Evolutionary conservation across 2,888 invertebrate species (phyloP).

Genomic region (Metacarcinus magister): DNA sequence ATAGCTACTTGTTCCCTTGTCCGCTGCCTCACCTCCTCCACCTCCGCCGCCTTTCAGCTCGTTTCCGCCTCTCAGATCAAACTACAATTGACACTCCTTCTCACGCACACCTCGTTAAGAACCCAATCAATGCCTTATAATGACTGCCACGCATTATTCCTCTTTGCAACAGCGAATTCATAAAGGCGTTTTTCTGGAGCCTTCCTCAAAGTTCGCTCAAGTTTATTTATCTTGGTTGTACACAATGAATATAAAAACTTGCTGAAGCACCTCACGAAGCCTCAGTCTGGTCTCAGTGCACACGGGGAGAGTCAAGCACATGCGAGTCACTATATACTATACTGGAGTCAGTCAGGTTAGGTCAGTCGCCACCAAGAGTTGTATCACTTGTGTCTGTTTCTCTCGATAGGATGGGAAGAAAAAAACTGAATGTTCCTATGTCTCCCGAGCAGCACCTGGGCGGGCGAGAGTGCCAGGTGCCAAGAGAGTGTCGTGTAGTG

Average conservation of each 20-base stretch:
- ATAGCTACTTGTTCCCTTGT: background rate
- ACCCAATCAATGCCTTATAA: background rate
- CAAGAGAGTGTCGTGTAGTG: background rate
- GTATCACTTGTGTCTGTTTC: background rate
- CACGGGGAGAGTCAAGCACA: background rate
- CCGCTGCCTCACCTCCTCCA: background rate
- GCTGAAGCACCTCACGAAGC: background rate
- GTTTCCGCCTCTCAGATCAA: background rate
- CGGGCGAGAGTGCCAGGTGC: slow-evolving; percentile 31
- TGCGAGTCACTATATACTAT: background rate
- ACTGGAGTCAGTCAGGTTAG: background rate
- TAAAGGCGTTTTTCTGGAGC: background rate
- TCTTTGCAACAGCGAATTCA: background rate
- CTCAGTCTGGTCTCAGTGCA: background rate
- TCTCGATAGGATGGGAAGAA: background rate
- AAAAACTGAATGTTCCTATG: background rate
- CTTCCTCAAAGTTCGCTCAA: background rate
- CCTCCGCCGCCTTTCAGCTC: background rate
- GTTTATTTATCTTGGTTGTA: background rate
- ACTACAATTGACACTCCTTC: background rate
- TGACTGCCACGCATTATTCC: background rate
- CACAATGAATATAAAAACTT: background rate
- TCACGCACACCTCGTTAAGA: background rate
- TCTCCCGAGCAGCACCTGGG: background rate
- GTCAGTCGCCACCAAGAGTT: background rate